Conservation (phyloP, 2,888 invertebrate species). For the Dendrolimus pini region DNA sequence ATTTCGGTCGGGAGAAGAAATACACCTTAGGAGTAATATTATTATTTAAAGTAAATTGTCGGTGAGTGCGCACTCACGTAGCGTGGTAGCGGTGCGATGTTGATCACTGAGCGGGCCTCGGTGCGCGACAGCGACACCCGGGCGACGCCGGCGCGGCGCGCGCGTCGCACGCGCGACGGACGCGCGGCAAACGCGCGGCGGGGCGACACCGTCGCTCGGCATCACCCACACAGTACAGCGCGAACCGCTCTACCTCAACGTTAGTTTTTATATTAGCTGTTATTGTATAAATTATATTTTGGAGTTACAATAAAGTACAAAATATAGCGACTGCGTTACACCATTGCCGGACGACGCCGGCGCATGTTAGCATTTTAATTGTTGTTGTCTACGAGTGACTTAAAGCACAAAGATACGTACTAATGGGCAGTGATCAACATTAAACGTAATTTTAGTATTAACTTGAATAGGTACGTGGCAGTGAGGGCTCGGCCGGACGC, state of each 20-base stretch:
- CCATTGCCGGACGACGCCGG: slow-evolving; percentile 56
- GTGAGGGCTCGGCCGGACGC: slow-evolving; percentile 52
- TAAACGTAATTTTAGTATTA: slow-evolving; percentile 72
- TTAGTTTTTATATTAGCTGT: slow-evolving; percentile 71
- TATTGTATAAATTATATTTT: slow-evolving; percentile 72
- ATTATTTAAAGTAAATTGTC: slow-evolving; percentile 67
- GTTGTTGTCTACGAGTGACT: slow-evolving; percentile 71
- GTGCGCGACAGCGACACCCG: slow-evolving; percentile 16
- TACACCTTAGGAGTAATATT: slow-evolving; percentile 70
- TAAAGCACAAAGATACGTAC: slow-evolving; percentile 75
- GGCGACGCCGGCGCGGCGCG: slow-evolving; percentile 13
- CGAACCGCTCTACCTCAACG: slow-evolving; percentile 70
- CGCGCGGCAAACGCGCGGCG: slow-evolving; percentile 5
- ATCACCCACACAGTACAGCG: slow-evolving; percentile 38
- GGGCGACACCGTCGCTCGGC: slow-evolving; percentile 14
- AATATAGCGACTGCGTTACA: slow-evolving; percentile 42
- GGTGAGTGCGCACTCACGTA: slow-evolving; percentile 54
- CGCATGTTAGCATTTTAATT: slow-evolving; percentile 56
- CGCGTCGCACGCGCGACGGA: slow-evolving; percentile 5
- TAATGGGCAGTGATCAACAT: slow-evolving; percentile 77
- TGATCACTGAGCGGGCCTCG: slow-evolving; percentile 59
- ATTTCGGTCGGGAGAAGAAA: slow-evolving; percentile 75
- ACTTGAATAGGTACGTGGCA: slow-evolving; percentile 67
- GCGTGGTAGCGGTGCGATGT: slow-evolving; percentile 63
- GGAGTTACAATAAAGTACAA: slow-evolving; percentile 68